These are phyloP conservation scores for Eclectus roratus DNA, from an alignment of 2,113 vertebrate genomes.

Conservation along the genomic window DNA sequence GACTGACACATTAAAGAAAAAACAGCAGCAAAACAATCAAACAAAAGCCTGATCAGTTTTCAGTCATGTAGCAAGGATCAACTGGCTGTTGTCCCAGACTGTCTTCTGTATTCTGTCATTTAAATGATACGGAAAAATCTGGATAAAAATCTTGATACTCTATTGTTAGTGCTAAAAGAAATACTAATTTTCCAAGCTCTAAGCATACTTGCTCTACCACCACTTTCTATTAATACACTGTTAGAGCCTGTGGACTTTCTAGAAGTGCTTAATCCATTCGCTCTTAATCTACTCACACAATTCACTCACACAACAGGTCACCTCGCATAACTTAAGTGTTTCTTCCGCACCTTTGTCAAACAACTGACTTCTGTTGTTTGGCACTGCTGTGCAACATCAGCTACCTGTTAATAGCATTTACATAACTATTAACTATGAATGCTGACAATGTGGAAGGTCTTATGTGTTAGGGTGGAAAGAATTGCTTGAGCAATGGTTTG, in stretches of 20 bases:
- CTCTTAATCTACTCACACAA: neutral
- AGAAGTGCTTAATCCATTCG: neutral
- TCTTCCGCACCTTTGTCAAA: neutral
- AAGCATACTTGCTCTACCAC: neutral
- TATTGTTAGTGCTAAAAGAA: neutral
- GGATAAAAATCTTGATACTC: neutral
- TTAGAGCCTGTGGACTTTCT: neutral
- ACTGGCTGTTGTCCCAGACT: neutral
- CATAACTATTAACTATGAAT: neutral
- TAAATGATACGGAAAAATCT: neutral
- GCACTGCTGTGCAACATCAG: neutral
- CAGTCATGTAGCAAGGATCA: neutral
- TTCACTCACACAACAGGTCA: neutral
- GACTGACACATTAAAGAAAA: neutral
- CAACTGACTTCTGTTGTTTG: neutral
- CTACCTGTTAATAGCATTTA: neutral
- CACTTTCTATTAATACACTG: neutral
- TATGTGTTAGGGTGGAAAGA: neutral
- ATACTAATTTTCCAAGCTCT: neutral
- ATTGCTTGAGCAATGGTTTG: neutral
- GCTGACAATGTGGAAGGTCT: neutral
- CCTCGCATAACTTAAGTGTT: neutral
- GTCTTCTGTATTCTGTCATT: neutral
- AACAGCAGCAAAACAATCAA: neutral
- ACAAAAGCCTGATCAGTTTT: neutral